phyloP scores from a whole-genome alignment of 2,888 invertebrate genomes.

The Terebella lapidaria region DNA sequence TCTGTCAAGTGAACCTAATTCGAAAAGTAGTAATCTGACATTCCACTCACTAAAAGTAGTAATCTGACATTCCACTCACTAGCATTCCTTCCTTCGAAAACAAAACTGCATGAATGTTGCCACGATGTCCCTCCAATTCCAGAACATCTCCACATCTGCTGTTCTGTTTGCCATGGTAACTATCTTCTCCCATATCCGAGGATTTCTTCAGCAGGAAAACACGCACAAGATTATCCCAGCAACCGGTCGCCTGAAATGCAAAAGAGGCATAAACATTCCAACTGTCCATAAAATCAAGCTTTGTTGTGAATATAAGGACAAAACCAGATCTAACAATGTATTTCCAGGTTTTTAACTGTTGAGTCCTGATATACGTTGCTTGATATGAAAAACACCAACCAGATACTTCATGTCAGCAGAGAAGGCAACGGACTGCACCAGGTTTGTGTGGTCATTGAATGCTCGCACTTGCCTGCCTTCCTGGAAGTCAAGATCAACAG shows the following conservation, averaged over 20 bases:
- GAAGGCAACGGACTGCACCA: constrained; percentile 48
- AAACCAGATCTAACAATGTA: too few species aligned
- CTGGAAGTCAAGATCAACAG: constrained; percentile 32
- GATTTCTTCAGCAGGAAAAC: constrained; percentile 46
- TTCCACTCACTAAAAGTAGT: too few species aligned
- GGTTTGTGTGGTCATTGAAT: constrained; percentile 38
- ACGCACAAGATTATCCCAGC: constrained; percentile 47
- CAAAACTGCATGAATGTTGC: constrained; percentile 45
- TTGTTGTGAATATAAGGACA: not conserved
- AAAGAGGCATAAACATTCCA: not conserved
- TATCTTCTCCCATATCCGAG: not conserved
- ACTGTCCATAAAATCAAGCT: not conserved
- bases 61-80: too few species aligned
- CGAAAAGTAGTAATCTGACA: too few species aligned
- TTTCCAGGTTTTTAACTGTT: too few species aligned
- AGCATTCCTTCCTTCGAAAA: constrained; percentile 50
- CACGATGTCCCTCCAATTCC: constrained; percentile 42
- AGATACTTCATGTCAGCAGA: constrained; percentile 20
- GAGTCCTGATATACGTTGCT: too few species aligned
- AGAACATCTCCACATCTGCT: constrained; percentile 30
- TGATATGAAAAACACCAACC: too few species aligned
- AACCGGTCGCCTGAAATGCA: constrained; percentile 43
- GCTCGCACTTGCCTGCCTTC: constrained; percentile 33
- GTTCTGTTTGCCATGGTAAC: not conserved
- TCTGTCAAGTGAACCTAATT: too few species aligned